phyloP scores from a whole-genome alignment of 2,888 invertebrate species.

The Bombyx huttoni region DNA sequence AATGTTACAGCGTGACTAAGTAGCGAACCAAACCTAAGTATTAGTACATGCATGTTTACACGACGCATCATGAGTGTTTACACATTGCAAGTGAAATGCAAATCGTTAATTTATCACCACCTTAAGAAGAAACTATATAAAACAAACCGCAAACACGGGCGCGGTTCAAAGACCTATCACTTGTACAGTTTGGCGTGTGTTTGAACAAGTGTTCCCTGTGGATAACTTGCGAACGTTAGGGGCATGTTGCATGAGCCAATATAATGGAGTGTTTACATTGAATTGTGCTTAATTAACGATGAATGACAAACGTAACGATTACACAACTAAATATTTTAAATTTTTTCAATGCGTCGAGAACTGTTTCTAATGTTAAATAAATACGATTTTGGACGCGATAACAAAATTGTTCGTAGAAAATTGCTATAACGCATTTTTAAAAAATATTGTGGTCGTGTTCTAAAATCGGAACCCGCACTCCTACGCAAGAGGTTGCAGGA shows the following conservation, averaged over 20 bases:
- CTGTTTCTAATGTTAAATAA: neutral
- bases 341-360: neutral
- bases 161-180: slow-evolving; percentile 66
- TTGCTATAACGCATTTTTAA: no score
- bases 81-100: slow-evolving; percentile 51
- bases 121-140: slow-evolving; percentile 61
- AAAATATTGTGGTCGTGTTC: no score
- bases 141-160: slow-evolving; percentile 57
- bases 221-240: slow-evolving; percentile 39
- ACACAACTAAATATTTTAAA: neutral
- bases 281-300: neutral
- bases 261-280: neutral
- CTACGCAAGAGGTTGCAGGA: no score
- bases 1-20: neutral
- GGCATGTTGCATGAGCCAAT: slow-evolving; percentile 16
- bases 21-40: slow-evolving; percentile 23
- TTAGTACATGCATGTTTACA: slow-evolving; percentile 47
- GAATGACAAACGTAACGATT: neutral
- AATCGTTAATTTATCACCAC: slow-evolving; percentile 68
- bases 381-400: neutral
- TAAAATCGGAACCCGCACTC: no score
- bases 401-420: neutral
- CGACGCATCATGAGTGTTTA: slow-evolving; percentile 47
- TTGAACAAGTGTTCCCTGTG: slow-evolving; percentile 54
- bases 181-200: slow-evolving; percentile 51